phyloP scores from a whole-genome alignment of 2,113 vertebrate genomes.

The Ophthalmolycus amberensis region DNA sequence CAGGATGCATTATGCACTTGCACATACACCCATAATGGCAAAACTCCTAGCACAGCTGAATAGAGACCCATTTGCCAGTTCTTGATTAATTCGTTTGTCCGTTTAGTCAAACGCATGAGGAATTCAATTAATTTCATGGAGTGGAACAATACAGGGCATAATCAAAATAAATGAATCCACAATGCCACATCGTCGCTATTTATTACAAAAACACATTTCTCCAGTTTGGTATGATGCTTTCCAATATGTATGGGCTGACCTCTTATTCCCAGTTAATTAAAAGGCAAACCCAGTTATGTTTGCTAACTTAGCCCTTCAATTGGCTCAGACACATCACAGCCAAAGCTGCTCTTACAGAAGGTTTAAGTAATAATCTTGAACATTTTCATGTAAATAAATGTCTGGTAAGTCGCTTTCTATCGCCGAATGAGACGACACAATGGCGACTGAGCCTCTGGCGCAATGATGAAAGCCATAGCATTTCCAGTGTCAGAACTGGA shows the following conservation, averaged over 20 bases:
- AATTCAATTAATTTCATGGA: conserved; percentile 80
- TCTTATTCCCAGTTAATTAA: conserved; percentile 64
- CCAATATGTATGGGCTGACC: conserved; percentile 59
- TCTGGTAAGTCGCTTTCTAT: neutral
- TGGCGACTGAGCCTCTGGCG: neutral
- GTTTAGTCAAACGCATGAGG: conserved; percentile 67
- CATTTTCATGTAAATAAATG: neutral
- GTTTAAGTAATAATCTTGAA: neutral
- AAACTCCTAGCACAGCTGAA: conserved; percentile 46
- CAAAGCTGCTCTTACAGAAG: conserved; percentile 19
- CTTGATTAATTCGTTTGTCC: conserved; percentile 78
- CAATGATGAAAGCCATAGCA: neutral
- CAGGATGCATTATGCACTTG: neutral
- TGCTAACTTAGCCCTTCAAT: conserved; percentile 31
- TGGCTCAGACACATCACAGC: conserved; percentile 31
- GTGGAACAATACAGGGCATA: conserved; percentile 76
- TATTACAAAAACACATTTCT: conserved; percentile 72
- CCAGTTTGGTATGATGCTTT: conserved; percentile 57
- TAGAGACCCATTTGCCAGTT: conserved; percentile 67
- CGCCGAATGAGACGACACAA: neutral
- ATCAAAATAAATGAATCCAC: conserved; percentile 81
- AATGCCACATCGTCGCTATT: conserved; percentile 75
- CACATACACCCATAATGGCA: conserved; percentile 31
- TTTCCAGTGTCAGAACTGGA: neutral
- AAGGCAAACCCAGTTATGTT: conserved; percentile 50